Evolutionary conservation across 2,113 vertebrate genomes (phyloP).

Genomic region (Pogonocichla stellata): DNA sequence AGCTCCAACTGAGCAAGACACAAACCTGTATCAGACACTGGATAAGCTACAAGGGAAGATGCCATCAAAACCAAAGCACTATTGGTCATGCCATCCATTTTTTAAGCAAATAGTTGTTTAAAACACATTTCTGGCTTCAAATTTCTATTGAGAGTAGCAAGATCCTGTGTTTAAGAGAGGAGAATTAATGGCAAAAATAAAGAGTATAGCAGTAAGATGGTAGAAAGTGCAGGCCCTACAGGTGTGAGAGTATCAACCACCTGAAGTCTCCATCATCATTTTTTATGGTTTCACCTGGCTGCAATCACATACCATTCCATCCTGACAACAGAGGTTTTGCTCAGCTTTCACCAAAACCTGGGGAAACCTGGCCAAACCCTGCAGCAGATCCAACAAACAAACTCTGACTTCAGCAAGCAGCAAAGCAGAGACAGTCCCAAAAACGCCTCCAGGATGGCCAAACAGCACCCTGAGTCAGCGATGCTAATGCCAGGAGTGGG

Average conservation of each 20-base stretch:
- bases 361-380: neutral
- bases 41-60: neutral
- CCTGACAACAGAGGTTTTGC: neutral
- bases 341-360: neutral
- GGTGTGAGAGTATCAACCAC: neutral
- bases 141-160: neutral
- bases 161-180: neutral
- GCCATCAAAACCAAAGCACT: neutral
- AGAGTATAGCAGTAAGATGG: neutral
- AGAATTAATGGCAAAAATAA: neutral
- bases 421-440: neutral
- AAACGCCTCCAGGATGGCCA: neutral
- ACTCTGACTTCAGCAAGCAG: neutral
- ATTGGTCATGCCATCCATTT: neutral
- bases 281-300: neutral
- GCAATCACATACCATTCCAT: neutral
- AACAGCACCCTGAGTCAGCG: neutral
- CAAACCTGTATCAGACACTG: fast-evolving
- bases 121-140: neutral
- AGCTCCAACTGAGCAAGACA: neutral
- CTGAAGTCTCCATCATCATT: fast-evolving
- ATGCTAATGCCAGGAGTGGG: fast-evolving
- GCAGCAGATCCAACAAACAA: neutral
- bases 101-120: neutral
- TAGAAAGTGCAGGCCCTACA: neutral